Percentiles rank a stretch among this genome's conserved stretches.
Conservation (phyloP, 2,113 vertebrate species). For the Neogobius melanostomus region DNA sequence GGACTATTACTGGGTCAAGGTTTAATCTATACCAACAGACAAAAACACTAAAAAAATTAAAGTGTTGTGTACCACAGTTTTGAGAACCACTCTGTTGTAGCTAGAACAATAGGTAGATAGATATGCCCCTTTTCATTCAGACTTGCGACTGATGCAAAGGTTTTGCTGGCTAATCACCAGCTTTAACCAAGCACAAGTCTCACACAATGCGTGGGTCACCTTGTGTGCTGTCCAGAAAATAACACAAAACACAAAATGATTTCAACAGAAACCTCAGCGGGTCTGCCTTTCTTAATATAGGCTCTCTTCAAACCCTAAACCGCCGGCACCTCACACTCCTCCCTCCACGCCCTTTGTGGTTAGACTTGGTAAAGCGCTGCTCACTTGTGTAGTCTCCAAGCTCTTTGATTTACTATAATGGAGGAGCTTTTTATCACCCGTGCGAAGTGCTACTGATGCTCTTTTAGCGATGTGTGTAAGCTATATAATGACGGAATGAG, state of each 20-base stretch:
- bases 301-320: conserved; percentile 38
- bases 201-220: background rate
- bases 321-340: conserved; percentile 50
- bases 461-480: conserved; percentile 2
- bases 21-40: too few species aligned
- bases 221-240: background rate
- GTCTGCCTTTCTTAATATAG: conserved; percentile 57
- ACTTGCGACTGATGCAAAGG: background rate
- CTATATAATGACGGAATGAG: conserved; percentile 7
- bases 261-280: conserved; percentile 49
- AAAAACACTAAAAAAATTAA: too few species aligned
- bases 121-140: background rate
- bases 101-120: background rate
- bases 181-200: background rate
- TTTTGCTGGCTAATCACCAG: background rate
- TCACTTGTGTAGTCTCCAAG: conserved; percentile 29
- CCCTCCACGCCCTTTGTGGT: conserved; percentile 69
- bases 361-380: conserved; percentile 46
- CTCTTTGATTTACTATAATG: conserved; percentile 28
- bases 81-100: too few species aligned
- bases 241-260: conserved; percentile 22
- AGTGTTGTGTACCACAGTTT: too few species aligned
- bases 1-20: too few species aligned
- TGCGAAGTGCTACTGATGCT: conserved; percentile 12
- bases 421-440: conserved; percentile 27